phyloP scores from a whole-genome alignment of 2,888 invertebrate species.

The Amblyjoppa fuscipennis region DNA sequence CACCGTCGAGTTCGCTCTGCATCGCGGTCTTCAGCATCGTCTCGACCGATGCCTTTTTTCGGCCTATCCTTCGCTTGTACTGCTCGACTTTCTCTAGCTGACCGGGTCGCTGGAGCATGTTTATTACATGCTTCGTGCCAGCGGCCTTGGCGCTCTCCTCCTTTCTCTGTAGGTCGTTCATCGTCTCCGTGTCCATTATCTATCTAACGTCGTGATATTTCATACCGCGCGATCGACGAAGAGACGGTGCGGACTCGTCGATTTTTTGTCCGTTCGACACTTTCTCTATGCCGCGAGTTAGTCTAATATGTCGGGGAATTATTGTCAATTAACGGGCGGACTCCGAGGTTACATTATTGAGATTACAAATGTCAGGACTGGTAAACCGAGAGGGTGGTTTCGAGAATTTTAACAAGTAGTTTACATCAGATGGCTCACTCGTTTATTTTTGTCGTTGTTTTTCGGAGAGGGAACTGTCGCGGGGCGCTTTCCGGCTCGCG shows the following conservation, averaged over 20 bases:
- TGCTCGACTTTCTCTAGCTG: conserved; percentile 97
- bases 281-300: background rate
- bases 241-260: background rate
- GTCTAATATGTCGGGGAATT: background rate
- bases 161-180: conserved; percentile 86
- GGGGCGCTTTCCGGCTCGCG: background rate
- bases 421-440: conserved; percentile 9
- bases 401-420: background rate
- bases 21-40: conserved; percentile 99
- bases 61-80: conserved; percentile 90
- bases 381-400: conserved; percentile 25
- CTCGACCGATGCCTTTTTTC: conserved; percentile 96
- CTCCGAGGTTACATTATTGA: conserved; percentile 41
- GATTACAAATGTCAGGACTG: conserved; percentile 14
- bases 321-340: conserved; percentile 10
- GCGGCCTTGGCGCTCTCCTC: conserved; percentile 92
- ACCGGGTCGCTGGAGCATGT: conserved; percentile 97
- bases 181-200: conserved; percentile 59
- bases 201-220: background rate
- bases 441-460: background rate
- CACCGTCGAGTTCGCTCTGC: conserved; percentile 99
- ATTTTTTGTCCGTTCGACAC: background rate
- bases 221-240: background rate
- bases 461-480: background rate
- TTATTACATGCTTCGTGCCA: conserved; percentile 94